Conservation (phyloP, 2,888 invertebrate species). For the Philereme transversata region DNA sequence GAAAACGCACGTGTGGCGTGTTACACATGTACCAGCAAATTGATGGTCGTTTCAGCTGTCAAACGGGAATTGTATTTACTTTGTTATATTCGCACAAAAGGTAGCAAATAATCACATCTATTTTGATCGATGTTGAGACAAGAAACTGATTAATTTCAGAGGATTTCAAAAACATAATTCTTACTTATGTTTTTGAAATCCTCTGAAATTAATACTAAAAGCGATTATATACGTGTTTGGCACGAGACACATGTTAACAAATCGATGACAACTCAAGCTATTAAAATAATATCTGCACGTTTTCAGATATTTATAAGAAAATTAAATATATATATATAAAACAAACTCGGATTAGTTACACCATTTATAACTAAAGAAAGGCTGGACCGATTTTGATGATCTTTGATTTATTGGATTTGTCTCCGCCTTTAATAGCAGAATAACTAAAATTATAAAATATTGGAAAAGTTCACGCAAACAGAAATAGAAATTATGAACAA, state of each 20-base stretch:
- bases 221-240: slow-evolving; percentile 2
- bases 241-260: slow-evolving; percentile 13
- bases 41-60: slow-evolving; percentile 18
- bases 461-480: too few species aligned
- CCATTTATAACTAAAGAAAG: too few species aligned
- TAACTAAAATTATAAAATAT: too few species aligned
- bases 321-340: too few species aligned
- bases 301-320: too few species aligned
- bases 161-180: too few species aligned
- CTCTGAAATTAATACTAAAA: not conserved
- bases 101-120: not conserved
- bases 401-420: too few species aligned
- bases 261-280: slow-evolving; percentile 10
- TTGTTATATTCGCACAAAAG: slow-evolving; percentile 10
- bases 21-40: slow-evolving; percentile 17
- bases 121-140: not conserved
- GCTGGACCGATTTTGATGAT: too few species aligned
- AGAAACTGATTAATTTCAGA: not conserved
- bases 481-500: too few species aligned
- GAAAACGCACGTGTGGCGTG: slow-evolving; percentile 11
- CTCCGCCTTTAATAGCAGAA: too few species aligned
- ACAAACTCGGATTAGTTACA: too few species aligned
- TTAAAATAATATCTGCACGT: not conserved
- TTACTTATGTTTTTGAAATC: not conserved
- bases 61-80: slow-evolving; percentile 7